Conservation (phyloP, 2,888 invertebrate genomes). For the Villa cingulata region DNA sequence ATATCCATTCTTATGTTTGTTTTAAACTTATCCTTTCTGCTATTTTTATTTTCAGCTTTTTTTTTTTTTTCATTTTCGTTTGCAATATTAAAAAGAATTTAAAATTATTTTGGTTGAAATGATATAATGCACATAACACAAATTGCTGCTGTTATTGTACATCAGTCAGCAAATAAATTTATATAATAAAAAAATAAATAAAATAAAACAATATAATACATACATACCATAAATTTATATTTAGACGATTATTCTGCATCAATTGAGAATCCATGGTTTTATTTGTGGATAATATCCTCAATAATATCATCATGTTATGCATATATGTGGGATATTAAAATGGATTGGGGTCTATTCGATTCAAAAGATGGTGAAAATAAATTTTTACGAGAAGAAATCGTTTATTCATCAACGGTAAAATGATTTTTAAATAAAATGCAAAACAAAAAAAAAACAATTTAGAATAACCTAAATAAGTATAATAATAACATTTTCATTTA, state of each 20-base stretch:
- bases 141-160: neutral
- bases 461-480: too few species aligned
- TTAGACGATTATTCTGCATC: conserved; percentile 26
- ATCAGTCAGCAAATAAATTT: neutral
- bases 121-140: too few species aligned
- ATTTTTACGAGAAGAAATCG: conserved; percentile 63
- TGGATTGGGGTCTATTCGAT: conserved; percentile 81
- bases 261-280: conserved; percentile 50
- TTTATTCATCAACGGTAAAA: conserved; percentile 59
- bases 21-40: too few species aligned
- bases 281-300: conserved; percentile 54
- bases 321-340: conserved; percentile 74
- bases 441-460: too few species aligned
- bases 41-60: too few species aligned
- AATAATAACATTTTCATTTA: conserved; percentile 10
- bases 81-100: too few species aligned
- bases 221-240: neutral
- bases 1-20: too few species aligned
- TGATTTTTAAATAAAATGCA: too few species aligned
- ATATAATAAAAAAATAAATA: neutral
- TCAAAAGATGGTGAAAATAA: conserved; percentile 59
- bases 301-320: conserved; percentile 64
- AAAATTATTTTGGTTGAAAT: too few species aligned
- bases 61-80: too few species aligned
- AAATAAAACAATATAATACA: neutral